Conservation (phyloP, 2,888 invertebrate species). For the Drosophila trichaetosa region DNA sequence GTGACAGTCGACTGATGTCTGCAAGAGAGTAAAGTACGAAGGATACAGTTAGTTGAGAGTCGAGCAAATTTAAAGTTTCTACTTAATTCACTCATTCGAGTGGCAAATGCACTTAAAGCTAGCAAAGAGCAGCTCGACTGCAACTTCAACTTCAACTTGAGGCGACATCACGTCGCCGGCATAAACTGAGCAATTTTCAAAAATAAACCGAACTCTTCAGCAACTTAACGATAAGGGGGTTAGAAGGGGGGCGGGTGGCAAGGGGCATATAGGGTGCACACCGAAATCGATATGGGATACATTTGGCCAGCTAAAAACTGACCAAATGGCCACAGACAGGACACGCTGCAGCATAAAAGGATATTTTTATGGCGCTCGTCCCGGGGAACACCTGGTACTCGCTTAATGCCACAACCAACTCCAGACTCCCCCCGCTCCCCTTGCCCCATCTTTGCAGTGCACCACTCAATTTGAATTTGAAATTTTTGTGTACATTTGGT, state of each 20-base stretch:
- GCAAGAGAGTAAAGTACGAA: constrained; percentile 48
- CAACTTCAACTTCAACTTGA: background rate
- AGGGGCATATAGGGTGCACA: background rate
- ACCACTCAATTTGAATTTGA: constrained; percentile 58
- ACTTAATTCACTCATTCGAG: background rate
- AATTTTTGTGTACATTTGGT: constrained; percentile 34
- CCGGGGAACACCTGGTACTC: constrained; percentile 45
- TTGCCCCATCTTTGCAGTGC: background rate
- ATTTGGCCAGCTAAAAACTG: constrained; percentile 53
- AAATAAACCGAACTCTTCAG: background rate
- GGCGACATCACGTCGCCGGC: constrained; percentile 37
- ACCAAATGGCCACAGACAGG: constrained; percentile 69
- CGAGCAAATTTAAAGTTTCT: background rate
- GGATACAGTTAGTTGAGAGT: constrained; percentile 2
- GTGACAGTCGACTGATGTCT: constrained; percentile 88
- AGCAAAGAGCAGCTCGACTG: background rate
- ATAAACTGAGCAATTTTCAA: constrained; percentile 26
- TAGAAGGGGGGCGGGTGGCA: background rate
- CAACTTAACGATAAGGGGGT: constrained; percentile 23
- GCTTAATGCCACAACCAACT: constrained; percentile 5
- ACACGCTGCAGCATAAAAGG: constrained; percentile 70
- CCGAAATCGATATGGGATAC: constrained; percentile 61
- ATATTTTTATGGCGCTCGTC: constrained; percentile 70
- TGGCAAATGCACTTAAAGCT: constrained; percentile 7
- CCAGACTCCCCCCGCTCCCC: background rate